These are phyloP conservation scores for Pomatorhinus ruficollis DNA, from an alignment of 2,113 vertebrate genomes.

Conservation along the genomic window DNA sequence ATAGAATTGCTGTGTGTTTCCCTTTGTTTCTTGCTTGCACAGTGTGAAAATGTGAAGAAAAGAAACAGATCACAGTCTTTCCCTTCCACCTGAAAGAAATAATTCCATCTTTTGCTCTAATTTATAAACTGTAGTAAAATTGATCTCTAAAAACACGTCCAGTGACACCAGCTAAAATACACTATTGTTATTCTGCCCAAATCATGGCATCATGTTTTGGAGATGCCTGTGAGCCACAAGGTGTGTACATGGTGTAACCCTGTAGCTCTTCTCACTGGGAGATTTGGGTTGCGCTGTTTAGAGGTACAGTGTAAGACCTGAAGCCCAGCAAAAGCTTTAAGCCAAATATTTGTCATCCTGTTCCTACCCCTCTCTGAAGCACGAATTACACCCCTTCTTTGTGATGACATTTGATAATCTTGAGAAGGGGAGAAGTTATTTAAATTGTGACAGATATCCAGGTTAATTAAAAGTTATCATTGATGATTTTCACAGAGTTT, in stretches of 20 bases:
- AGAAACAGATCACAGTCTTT: background rate
- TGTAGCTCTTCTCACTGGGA: background rate
- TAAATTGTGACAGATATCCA: background rate
- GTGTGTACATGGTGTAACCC: accelerated
- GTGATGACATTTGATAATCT: background rate
- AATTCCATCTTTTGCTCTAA: background rate
- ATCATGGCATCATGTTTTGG: background rate
- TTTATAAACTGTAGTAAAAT: background rate
- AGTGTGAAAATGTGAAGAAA: background rate
- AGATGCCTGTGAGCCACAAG: background rate
- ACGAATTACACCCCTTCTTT: background rate
- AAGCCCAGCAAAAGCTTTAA: background rate
- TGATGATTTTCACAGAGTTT: background rate
- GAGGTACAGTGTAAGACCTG: background rate
- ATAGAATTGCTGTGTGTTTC: background rate
- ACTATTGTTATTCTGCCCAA: background rate
- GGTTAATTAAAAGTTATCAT: background rate
- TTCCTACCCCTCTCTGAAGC: background rate
- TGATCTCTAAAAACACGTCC: background rate
- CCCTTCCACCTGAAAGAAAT: background rate
- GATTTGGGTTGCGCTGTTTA: background rate
- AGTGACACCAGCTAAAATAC: background rate
- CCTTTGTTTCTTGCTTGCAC: background rate
- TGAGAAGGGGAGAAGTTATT: background rate
- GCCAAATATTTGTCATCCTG: background rate